Conservation (phyloP, 2,113 vertebrate species). For the Addax nasomaculatus region DNA sequence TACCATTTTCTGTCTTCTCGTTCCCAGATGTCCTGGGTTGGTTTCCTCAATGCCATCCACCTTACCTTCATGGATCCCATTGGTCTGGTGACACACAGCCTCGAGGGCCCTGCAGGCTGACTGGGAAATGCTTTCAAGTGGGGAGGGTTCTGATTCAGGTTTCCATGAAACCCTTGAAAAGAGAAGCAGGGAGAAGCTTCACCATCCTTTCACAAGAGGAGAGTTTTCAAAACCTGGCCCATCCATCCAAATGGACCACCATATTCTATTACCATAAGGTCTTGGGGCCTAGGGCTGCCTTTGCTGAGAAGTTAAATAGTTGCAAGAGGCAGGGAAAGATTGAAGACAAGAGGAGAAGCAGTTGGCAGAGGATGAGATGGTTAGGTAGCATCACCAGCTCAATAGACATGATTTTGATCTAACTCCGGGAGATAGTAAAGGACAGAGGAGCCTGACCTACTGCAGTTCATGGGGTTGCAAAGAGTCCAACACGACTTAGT, state of each 20-base stretch:
- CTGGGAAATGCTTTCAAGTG: background rate
- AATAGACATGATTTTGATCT: background rate
- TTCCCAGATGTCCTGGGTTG: background rate
- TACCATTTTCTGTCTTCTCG: background rate
- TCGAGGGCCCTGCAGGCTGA: background rate
- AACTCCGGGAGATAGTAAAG: background rate
- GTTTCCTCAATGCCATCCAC: background rate
- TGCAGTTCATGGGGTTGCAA: background rate
- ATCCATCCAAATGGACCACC: background rate
- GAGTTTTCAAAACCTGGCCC: background rate
- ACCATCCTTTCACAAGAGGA: background rate
- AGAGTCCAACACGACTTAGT: background rate
- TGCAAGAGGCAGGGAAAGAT: background rate
- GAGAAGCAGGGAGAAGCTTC: background rate
- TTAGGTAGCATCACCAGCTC: background rate
- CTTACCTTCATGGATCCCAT: accelerated
- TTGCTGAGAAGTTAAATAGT: background rate
- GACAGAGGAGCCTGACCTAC: background rate
- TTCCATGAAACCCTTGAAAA: background rate
- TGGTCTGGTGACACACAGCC: background rate
- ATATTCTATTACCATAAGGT: background rate
- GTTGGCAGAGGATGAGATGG: background rate
- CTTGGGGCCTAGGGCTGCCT: background rate
- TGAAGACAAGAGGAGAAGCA: background rate
- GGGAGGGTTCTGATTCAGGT: background rate